Conservation (phyloP, 2,888 invertebrate genomes). For the Campoplex nolae region DNA sequence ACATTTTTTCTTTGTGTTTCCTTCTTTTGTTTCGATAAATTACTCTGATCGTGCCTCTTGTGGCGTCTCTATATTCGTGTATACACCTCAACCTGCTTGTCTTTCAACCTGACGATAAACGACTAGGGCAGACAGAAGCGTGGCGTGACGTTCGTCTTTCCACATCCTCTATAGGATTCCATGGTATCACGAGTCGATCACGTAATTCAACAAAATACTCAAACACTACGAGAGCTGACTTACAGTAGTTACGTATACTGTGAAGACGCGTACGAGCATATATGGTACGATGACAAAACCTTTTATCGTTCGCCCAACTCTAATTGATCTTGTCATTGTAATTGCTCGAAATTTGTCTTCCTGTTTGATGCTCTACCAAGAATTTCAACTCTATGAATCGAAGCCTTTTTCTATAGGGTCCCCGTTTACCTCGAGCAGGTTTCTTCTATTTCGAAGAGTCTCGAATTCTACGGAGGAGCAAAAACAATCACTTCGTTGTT, state of each 20-base stretch:
- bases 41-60: slow-evolving; percentile 18
- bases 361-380: slow-evolving; percentile 25
- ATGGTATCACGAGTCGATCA: slow-evolving; percentile 52
- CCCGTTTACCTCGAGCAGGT: background rate
- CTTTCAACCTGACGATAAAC: slow-evolving; percentile 22
- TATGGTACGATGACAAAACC: slow-evolving; percentile 32
- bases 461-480: background rate
- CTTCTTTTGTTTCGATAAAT: slow-evolving; percentile 38
- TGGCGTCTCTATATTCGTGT: slow-evolving; percentile 29
- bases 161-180: slow-evolving; percentile 19
- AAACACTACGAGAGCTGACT: background rate
- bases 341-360: slow-evolving; percentile 61
- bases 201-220: slow-evolving; percentile 64
- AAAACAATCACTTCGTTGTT: background rate
- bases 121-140: background rate
- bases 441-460: background rate
- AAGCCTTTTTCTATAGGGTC: background rate
- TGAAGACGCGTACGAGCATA: background rate
- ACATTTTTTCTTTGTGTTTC: slow-evolving; percentile 6
- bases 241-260: background rate
- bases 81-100: slow-evolving; percentile 23
- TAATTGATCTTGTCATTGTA: slow-evolving; percentile 62
- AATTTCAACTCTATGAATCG: slow-evolving; percentile 17
- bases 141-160: slow-evolving; percentile 12
- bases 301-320: slow-evolving; percentile 38